These are phyloP conservation scores for Sycobia sp. DNA, from an alignment of 1,140 invertebrate genomes.

Conservation along the genomic window DNA sequence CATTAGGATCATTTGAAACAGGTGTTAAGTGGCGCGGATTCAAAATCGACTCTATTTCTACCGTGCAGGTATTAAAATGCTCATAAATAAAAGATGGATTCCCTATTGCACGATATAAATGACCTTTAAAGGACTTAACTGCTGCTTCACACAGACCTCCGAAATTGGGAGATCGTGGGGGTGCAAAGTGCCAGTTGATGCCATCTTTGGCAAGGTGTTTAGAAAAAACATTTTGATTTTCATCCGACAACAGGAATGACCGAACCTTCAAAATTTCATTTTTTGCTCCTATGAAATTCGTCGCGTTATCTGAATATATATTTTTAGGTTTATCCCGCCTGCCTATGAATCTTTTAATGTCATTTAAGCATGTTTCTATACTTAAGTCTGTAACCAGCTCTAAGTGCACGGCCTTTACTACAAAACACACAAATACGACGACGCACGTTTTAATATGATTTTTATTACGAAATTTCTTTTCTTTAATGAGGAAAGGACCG, in stretches of 20 bases:
- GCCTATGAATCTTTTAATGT: neutral
- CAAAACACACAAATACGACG: neutral
- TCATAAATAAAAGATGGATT: constrained; percentile 9
- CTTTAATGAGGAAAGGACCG: neutral
- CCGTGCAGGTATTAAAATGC: neutral
- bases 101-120: neutral
- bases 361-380: neutral
- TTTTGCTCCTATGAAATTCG: constrained; percentile 1
- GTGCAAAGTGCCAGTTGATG: constrained; percentile 20
- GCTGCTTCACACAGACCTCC: constrained; percentile 14
- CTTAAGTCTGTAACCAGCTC: neutral
- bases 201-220: neutral
- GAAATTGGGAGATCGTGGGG: constrained; percentile 17
- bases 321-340: neutral
- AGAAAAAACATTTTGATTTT: neutral
- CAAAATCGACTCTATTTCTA: constrained; percentile 1
- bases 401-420: neutral
- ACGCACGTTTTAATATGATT: neutral
- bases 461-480: neutral
- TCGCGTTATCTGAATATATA: constrained; percentile 1
- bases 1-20: constrained; percentile 8
- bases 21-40: neutral
- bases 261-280: neutral
- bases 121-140: constrained; percentile 33
- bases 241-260: neutral